Conservation (phyloP, 2,113 vertebrate species). For the Monopterus albus region DNA sequence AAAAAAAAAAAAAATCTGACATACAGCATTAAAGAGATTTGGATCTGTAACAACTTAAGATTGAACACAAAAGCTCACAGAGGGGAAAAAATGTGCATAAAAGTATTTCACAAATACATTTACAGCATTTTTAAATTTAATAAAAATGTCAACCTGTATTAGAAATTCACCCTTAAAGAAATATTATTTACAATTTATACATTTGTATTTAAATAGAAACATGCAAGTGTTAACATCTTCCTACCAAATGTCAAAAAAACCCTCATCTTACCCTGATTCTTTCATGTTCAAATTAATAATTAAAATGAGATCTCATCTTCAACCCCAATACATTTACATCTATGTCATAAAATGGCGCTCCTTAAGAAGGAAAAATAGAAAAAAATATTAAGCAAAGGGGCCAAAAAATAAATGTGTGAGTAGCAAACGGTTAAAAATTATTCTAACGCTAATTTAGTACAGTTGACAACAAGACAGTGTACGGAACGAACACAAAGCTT, state of each 20-base stretch:
- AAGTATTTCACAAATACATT: constrained; percentile 84
- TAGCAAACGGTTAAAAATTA: constrained; percentile 71
- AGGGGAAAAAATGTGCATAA: constrained; percentile 76
- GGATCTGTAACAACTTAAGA: constrained; percentile 61
- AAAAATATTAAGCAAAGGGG: constrained; percentile 56
- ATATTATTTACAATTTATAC: constrained; percentile 85
- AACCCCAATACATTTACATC: constrained; percentile 70
- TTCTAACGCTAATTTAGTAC: constrained; percentile 64
- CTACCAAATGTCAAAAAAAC: constrained; percentile 70
- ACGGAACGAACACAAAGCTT: constrained; percentile 61
- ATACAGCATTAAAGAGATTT: constrained; percentile 72
- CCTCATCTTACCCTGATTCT: constrained; percentile 80
- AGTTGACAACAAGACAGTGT: constrained; percentile 67
- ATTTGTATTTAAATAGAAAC: constrained; percentile 86
- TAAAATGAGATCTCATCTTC: constrained; percentile 77
- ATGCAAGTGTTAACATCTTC: constrained; percentile 83
- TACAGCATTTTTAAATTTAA: constrained; percentile 82
- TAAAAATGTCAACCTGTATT: constrained; percentile 84
- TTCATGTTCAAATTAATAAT: constrained; percentile 80
- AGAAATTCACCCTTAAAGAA: constrained; percentile 85
- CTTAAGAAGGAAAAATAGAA: constrained; percentile 53
- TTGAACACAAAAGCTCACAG: constrained; percentile 53
- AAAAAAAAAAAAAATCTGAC: constrained; percentile 64
- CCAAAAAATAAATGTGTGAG: constrained; percentile 76
- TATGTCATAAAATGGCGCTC: constrained; percentile 63